Evolutionary conservation across 1,140 invertebrate genomes (phyloP).

Genomic region (Centruroides sculpturatus): DNA sequence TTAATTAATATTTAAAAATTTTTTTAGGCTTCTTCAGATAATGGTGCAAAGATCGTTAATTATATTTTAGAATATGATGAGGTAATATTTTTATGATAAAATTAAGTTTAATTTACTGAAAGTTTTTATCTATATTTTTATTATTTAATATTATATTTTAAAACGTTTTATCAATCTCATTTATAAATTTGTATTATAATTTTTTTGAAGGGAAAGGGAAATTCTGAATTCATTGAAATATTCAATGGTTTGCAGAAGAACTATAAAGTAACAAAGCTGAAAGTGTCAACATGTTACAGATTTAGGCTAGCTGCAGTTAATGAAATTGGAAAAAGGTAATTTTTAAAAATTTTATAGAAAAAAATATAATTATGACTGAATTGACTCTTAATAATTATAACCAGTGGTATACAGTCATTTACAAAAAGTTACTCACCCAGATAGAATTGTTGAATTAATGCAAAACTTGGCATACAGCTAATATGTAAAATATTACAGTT

Average conservation of each 20-base stretch:
- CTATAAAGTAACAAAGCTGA: slow-evolving; percentile 50
- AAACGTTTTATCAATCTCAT: no score
- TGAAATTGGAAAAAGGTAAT: slow-evolving; percentile 49
- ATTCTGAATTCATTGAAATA: slow-evolving; percentile 47
- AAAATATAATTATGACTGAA: no score
- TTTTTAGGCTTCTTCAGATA: slow-evolving; percentile 49
- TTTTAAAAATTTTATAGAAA: neutral
- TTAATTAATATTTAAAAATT: slow-evolving; percentile 5
- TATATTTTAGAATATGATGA: slow-evolving; percentile 53
- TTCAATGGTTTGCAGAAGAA: slow-evolving; percentile 51
- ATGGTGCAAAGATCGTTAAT: slow-evolving; percentile 57
- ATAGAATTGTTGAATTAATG: no score
- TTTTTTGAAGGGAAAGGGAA: slow-evolving; percentile 23
- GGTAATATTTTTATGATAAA: neutral
- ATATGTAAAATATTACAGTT: no score
- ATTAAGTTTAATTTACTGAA: neutral
- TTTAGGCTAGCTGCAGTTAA: slow-evolving; percentile 71
- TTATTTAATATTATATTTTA: neutral
- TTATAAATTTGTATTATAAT: neutral
- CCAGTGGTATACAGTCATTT: no score
- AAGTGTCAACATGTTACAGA: slow-evolving; percentile 55
- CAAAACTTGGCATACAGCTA: no score
- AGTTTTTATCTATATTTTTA: neutral
- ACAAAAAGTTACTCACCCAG: no score
- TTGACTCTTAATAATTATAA: no score